Conservation (phyloP, 2,113 vertebrate species). For the Meles meles region DNA sequence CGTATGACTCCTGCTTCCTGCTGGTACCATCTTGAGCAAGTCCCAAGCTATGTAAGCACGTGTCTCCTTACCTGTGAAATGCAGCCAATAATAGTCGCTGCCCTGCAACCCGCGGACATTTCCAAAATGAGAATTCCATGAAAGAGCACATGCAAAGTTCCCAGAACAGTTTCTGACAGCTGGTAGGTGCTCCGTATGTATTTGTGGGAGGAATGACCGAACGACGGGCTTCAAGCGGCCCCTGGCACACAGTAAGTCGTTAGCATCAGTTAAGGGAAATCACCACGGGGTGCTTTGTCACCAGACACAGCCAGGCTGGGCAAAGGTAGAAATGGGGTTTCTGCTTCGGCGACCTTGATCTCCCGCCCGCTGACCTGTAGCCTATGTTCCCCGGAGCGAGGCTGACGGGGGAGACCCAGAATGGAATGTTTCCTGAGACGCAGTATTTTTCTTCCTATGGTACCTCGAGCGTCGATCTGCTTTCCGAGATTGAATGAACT, state of each 20-base stretch:
- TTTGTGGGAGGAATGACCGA: background rate
- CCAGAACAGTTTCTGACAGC: background rate
- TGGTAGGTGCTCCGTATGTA: background rate
- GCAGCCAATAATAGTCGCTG: background rate
- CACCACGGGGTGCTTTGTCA: background rate
- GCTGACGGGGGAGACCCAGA: background rate
- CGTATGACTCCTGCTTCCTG: background rate
- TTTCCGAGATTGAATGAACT: background rate
- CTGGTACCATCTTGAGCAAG: rapidly evolving
- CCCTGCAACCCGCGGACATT: background rate
- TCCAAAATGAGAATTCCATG: background rate
- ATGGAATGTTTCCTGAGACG: rapidly evolving
- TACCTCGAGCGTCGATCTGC: background rate
- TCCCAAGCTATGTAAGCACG: rapidly evolving
- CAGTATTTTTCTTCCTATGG: rapidly evolving
- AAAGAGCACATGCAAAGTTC: background rate
- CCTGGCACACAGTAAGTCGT: background rate
- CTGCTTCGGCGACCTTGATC: background rate
- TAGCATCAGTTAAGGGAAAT: background rate
- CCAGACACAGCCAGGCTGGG: background rate
- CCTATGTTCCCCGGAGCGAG: rapidly evolving
- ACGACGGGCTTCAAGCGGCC: background rate
- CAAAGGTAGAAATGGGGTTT: background rate
- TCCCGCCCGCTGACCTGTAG: rapidly evolving
- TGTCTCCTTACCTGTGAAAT: background rate